phyloP scores from a whole-genome alignment of 1,140 invertebrate species.

The Panagrolaimus sp. region DNA sequence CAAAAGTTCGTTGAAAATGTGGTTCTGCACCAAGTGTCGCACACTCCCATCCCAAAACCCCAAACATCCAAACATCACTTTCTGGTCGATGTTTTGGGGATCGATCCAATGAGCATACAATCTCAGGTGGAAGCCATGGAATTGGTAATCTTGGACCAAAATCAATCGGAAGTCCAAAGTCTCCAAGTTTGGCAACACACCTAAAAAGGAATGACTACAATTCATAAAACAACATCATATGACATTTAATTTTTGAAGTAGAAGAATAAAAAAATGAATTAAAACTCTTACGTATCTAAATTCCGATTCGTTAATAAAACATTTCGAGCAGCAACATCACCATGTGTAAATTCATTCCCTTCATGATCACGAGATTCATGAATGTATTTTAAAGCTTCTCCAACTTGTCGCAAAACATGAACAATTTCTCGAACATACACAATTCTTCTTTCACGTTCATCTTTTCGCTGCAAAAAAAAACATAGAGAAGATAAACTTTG shows the following conservation, averaged over 20 bases:
- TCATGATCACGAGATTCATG: constrained; percentile 42
- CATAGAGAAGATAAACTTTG: not conserved
- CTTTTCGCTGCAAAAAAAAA: constrained; percentile 43
- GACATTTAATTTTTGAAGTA: not conserved
- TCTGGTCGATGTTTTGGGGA: constrained; percentile 45
- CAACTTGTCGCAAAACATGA: constrained; percentile 46
- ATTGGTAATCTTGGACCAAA: constrained; percentile 53
- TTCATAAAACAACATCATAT: not conserved
- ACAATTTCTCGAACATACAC: constrained; percentile 50
- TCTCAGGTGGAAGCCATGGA: constrained; percentile 55
- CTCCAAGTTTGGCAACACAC: constrained; percentile 50
- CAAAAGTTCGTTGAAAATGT: constrained; percentile 50
- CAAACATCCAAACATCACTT: constrained; percentile 48
- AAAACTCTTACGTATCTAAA: constrained; percentile 31
- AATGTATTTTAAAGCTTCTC: constrained; percentile 48
- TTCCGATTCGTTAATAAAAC: constrained; percentile 46
- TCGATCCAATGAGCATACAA: constrained; percentile 51
- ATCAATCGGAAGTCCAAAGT: constrained; percentile 50
- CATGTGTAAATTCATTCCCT: constrained; percentile 55
- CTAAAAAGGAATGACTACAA: constrained; percentile 26
- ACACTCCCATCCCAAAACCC: constrained; percentile 23
- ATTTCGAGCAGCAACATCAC: constrained; percentile 52
- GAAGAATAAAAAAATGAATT: constrained; percentile 20
- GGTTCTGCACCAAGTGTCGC: constrained; percentile 51
- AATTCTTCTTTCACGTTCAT: constrained; percentile 33